Conservation (phyloP, 2,797 vertebrate genomes). For the Rhinophrynus dorsalis region DNA sequence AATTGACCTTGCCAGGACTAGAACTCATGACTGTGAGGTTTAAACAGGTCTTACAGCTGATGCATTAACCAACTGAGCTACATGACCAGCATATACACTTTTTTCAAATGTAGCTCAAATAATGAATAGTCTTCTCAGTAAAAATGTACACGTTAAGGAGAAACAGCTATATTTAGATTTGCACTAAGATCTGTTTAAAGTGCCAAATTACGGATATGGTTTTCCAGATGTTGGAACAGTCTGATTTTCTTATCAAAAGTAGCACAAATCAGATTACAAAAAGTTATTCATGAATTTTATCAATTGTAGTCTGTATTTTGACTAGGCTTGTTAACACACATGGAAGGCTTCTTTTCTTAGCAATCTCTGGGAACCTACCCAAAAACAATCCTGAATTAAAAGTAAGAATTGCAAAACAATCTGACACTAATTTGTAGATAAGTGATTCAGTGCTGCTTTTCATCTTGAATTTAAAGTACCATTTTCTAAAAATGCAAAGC, state of each 20-base stretch:
- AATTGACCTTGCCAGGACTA: no score
- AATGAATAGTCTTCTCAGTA: no score
- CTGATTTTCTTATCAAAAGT: constrained; percentile 31
- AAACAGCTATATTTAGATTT: constrained; percentile 13
- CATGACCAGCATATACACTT: no score
- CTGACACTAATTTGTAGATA: constrained; percentile 48
- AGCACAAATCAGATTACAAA: constrained; percentile 25
- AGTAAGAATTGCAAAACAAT: constrained; percentile 40
- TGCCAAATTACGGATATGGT: not conserved
- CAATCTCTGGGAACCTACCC: constrained; percentile 37
- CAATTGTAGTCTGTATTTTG: constrained; percentile 37
- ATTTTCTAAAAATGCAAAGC: not conserved
- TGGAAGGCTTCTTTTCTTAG: constrained; percentile 35
- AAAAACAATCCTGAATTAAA: constrained; percentile 40
- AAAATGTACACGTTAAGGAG: no score
- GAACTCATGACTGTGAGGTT: no score
- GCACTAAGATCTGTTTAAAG: constrained; percentile 15
- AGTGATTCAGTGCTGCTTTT: constrained; percentile 32
- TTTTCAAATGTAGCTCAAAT: no score
- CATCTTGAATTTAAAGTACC: constrained; percentile 27
- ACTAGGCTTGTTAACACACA: constrained; percentile 41
- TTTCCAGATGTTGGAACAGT: constrained; percentile 13
- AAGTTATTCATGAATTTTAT: constrained; percentile 28
- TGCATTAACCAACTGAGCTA: no score
- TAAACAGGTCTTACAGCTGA: no score